A percentile compares a stretch with the other conserved stretches of the same genome.
Evolutionary conservation across 2,797 vertebrate species (phyloP).

Genomic region (Falco cherrug): DNA sequence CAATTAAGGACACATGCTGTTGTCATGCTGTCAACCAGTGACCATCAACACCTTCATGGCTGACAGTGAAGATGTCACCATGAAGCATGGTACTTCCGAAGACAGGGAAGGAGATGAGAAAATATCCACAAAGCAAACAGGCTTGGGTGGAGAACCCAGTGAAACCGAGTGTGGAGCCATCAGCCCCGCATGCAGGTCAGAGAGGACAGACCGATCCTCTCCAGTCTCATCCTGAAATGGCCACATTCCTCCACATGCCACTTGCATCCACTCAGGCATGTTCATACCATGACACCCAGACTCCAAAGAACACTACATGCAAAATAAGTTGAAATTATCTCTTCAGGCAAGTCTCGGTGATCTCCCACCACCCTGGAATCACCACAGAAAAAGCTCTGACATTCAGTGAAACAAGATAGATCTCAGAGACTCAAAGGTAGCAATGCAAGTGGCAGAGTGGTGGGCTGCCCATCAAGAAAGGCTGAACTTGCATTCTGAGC

Average conservation of each 20-base stretch:
- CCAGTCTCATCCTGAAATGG: not conserved
- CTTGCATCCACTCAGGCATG: slow-evolving; percentile 21
- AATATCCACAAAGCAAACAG: not conserved
- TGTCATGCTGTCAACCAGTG: slow-evolving; percentile 1
- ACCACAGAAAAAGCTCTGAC: not conserved
- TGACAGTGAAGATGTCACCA: not conserved
- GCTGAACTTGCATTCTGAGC: not conserved
- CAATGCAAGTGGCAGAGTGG: not conserved
- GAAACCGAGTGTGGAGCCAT: not conserved
- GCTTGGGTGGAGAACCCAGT: not conserved
- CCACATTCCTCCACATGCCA: slow-evolving; percentile 50
- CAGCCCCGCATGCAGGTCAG: slow-evolving; percentile 53
- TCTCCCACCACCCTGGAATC: not conserved
- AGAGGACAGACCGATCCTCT: not conserved
- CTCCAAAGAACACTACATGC: slow-evolving; percentile 51
- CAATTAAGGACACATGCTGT: slow-evolving; percentile 52
- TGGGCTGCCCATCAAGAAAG: slow-evolving; percentile 23
- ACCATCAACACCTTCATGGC: not conserved
- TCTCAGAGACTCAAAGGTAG: not conserved
- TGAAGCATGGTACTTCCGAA: not conserved
- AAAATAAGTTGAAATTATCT: not conserved
- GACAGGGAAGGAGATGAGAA: not conserved
- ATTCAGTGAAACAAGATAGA: not conserved
- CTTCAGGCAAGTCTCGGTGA: not conserved
- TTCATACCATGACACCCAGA: not conserved